These are phyloP conservation scores for Hemicordylus capensis DNA, from an alignment of 2,113 vertebrate species.

Conservation along the genomic window DNA sequence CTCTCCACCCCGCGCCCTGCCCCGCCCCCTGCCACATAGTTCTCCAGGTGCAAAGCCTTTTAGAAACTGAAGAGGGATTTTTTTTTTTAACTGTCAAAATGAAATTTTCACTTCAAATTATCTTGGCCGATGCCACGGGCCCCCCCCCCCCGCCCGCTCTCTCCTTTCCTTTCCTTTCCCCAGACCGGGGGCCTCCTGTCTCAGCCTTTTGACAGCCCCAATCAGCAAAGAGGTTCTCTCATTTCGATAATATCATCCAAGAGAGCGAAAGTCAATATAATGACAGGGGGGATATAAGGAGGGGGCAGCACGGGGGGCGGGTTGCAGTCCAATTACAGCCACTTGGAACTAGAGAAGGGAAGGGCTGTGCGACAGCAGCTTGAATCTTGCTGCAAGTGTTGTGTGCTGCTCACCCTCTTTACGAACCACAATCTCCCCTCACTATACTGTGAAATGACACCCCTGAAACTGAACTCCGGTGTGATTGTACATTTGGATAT, in stretches of 20 bases:
- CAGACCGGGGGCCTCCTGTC: too few relatives aligned
- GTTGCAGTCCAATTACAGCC: too few relatives aligned
- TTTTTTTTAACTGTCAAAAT: slow-evolving; percentile 88
- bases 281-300: slow-evolving; percentile 92
- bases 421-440: neutral
- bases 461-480: neutral
- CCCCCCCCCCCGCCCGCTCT: too few relatives aligned
- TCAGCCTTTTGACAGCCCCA: too few relatives aligned
- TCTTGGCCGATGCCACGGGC: slow-evolving; percentile 83
- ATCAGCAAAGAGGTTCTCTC: slow-evolving; percentile 88
- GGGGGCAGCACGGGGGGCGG: too few relatives aligned
- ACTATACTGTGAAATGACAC: neutral
- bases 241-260: slow-evolving; percentile 94
- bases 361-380: slow-evolving; percentile 12
- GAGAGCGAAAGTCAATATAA: slow-evolving; percentile 89
- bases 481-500: too few relatives aligned
- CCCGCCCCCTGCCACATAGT: slow-evolving; percentile 79
- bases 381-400: neutral
- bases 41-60: slow-evolving; percentile 79
- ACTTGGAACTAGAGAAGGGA: slow-evolving; percentile 73
- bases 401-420: neutral
- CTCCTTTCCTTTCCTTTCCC: slow-evolving; percentile 76
- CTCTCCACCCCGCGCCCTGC: too few relatives aligned
- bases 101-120: slow-evolving; percentile 96
- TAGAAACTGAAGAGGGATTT: slow-evolving; percentile 87